These are phyloP conservation scores for Lordiphosa fenestrarum DNA, from an alignment of 2,888 invertebrate genomes.

Conservation along the genomic window DNA sequence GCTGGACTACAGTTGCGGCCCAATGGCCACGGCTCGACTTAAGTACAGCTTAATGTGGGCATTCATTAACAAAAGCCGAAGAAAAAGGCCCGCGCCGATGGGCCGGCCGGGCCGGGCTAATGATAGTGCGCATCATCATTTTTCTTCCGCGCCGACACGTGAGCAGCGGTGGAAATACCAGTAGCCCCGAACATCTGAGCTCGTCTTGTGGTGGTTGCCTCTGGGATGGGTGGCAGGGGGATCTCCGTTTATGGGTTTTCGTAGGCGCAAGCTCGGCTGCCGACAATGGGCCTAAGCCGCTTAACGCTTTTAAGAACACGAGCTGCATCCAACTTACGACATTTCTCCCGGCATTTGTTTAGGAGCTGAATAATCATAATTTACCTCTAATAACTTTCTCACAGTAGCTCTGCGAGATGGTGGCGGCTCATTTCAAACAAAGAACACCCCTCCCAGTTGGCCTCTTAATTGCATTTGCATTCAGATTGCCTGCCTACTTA, in stretches of 20 bases:
- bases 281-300: conserved; percentile 53
- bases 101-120: conserved; percentile 6
- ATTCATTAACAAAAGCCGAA: conserved; percentile 38
- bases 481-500: conserved; percentile 27
- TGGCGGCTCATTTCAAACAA: conserved; percentile 44
- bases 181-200: conserved; percentile 8
- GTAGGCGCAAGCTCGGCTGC: conserved; percentile 37
- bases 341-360: conserved; percentile 8
- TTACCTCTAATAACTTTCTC: conserved; percentile 40
- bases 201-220: neutral
- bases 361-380: conserved; percentile 42
- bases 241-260: conserved; percentile 1
- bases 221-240: conserved; percentile 2
- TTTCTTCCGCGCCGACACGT: neutral
- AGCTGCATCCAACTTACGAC: conserved; percentile 14
- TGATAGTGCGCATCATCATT: conserved; percentile 19
- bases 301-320: conserved; percentile 26
- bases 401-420: neutral
- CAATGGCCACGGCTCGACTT: conserved; percentile 26
- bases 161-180: conserved; percentile 5
- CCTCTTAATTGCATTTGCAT: conserved; percentile 40
- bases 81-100: neutral
- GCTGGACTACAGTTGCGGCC: conserved; percentile 43
- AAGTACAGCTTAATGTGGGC: conserved; percentile 58
- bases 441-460: conserved; percentile 1